Evolutionary conservation across 2,113 vertebrate species (phyloP), one percentile per base, ranked within the genome.

Genomic region (Atherinomorus stipes): DNA sequence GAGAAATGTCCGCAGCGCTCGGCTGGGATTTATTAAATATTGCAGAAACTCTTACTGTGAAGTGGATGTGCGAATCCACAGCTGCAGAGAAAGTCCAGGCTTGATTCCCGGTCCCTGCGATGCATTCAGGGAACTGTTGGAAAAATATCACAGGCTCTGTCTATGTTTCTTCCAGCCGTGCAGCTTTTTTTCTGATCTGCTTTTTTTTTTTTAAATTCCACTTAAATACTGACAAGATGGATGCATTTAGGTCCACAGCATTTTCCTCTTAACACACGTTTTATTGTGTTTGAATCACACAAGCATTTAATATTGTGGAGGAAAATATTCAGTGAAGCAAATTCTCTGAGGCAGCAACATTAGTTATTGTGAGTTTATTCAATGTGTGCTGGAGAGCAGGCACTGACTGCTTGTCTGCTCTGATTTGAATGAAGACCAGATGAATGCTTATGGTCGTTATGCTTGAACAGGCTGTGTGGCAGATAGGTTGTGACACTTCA

Each of bases 341-440:
- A 81, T 76, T 72, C 52, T 68, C 59, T 12, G 38, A 74, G 75
- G 83, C 80, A 70, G 60, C 64, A 69, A 73, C 73, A 74, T 84
- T 76, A 68, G 67, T 69, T 76, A 59, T 40, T 60, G 47, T 25
- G 64, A 64, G 65, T 83, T 78, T 78, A 65, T 80, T 82, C 70
- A 49, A 31, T 38, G 47, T 75, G 70, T 64, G 62, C 57, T 22
- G 2, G 53, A 64, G 63, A 73, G 62, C 42, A 49, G 74, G 49
- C 67, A 1, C 74, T 26, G 58, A 71, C 74, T 77, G 54, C 63
- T 68, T 80, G 81, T 86, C 84, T 75, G 21, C 69, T 74, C 68
- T 53, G 71, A 71, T 87, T 76, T 83, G 74, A 85, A 79, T 67
- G 71, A 81, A 45, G 80, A 71, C 81, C 64, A 71, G 79, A 81